Evolutionary conservation across 2,888 invertebrate species (phyloP), one percentile per base, ranked within the genome.

Genomic region (Nesidiocoris tenuis): DNA sequence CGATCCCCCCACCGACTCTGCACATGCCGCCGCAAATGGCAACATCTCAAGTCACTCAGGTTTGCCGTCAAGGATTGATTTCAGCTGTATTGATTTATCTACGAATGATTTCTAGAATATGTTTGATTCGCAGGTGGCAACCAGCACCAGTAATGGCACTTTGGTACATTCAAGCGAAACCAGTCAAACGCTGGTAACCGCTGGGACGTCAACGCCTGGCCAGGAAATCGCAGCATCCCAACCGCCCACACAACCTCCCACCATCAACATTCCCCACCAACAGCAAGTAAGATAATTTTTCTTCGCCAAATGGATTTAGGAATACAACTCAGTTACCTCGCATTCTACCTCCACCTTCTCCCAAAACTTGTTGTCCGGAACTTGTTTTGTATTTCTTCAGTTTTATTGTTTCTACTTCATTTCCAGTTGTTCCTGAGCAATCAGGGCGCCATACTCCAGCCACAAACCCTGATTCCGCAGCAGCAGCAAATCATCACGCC

Each of bases 371-470:
- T n/a, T n/a, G n/a, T n/a, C n/a, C n/a, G n/a, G n/a, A n/a, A n/a
- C n/a, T n/a, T n/a, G n/a, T n/a, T n/a, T n/a, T n/a, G n/a, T n/a
- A n/a, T n/a, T n/a, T n/a, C n/a, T n/a, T n/a, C n/a, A n/a, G n/a
- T n/a, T n/a, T n/a, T n/a, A n/a, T n/a, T n/a, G n/a, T n/a, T n/a
- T n/a, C n/a, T n/a, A n/a, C n/a, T n/a, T n/a, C n/a, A 39, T 63
- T 70, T 72, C 0, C 76, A 84, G 83, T 83, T 84, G 77, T 81
- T 84, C 78, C 82, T 84, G 63, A 80, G 84, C 0, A 84, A 84
- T 77, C 84, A 84, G 82, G 84, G 84, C 66, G 83, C 84, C 2
- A 82, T 84, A 82, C 83, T 83, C 74, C 84, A 84, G 59, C 84
- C 83, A 1, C 82, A 83, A 0, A 83, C 83, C 0, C 82, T 82